Base-by-base conservation (phyloP, 2,797 vertebrate genomes). In the Florisuga fusca region DNA sequence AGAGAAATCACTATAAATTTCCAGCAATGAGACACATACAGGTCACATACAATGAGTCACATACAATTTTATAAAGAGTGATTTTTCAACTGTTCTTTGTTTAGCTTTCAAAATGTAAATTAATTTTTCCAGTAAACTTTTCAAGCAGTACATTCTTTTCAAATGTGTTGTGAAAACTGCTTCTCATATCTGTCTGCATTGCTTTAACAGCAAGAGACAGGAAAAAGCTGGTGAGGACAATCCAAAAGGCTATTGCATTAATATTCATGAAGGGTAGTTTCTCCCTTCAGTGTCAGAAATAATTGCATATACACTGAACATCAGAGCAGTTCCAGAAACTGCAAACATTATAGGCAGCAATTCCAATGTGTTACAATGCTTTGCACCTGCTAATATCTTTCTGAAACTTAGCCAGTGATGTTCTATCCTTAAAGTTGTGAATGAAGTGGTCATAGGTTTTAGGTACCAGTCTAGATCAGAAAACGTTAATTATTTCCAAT, bases 201-300 rank as follows among this genome's bases (percentile, higher is more conserved):
- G 36, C n/a, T 93, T 76, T 95, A 94, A 93, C 73, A 72, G 86
- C 84, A 88, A 48, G 75, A 89, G 86, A 93, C 83, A 89, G 66
- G 10, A 38, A 94, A 82, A 93, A 92, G 71, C 79, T 93, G 43
- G 66, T 78, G 72, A 95, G 69, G 50, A 84, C 36, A 93, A 93
- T 81, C 71, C 33, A 87, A 93, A 93, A 74, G 84, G 71, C 86
- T 80, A 25, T 34, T 63, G 69, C 66, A 95, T 96, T 95, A 87
- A 97, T 96, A 96, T 79, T 92, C 64, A 77, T 54, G 46, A 94
- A 92, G n/a, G 88, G n/a, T 72, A 68, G 34, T 67, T 76, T 94
- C 80, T 92, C 78, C 79, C 55, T 61, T 81, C 76, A 64, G 66
- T 84, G 67, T 92, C 90, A 90, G 54, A 87, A 87, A 51, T 80